A percentile compares a stretch with the other conserved stretches of the same genome.
Conservation (phyloP, 1,140 invertebrate genomes). For the Bombus picipes region DNA sequence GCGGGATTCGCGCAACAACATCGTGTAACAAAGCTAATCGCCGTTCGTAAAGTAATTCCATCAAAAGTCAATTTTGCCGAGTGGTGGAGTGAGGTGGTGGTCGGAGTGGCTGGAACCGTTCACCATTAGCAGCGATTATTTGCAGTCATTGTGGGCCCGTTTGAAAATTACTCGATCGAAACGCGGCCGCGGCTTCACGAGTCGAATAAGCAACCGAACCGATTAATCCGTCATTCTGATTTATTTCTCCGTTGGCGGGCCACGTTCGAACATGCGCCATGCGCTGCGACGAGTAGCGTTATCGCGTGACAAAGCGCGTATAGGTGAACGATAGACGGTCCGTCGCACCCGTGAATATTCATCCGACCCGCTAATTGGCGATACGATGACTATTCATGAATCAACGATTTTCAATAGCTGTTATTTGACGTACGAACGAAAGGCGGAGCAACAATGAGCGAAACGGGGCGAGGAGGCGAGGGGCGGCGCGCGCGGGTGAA, state of each 20-base stretch:
- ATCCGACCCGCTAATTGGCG: constrained; percentile 78
- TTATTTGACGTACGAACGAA: constrained; percentile 74
- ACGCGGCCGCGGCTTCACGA: constrained; percentile 4
- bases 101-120: constrained; percentile 8
- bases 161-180: constrained; percentile 50
- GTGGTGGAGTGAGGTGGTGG: not conserved
- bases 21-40: not conserved
- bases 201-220: constrained; percentile 43
- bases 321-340: constrained; percentile 63
- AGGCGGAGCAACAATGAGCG: constrained; percentile 33
- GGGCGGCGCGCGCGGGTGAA: too few species aligned
- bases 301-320: constrained; percentile 70
- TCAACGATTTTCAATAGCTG: constrained; percentile 80
- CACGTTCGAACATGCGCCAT: constrained; percentile 18
- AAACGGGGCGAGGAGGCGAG: not conserved
- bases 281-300: constrained; percentile 38
- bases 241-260: constrained; percentile 43
- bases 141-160: constrained; percentile 35
- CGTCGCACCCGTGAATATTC: constrained; percentile 75
- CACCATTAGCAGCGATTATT: constrained; percentile 43
- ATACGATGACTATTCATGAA: constrained; percentile 81
- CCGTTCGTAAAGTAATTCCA: constrained; percentile 25
- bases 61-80: constrained; percentile 19
- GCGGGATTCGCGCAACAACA: not conserved
- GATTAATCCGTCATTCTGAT: constrained; percentile 53